These are phyloP conservation scores for Fabriciana adippe DNA, from an alignment of 2,888 invertebrate genomes.

Conservation along the genomic window DNA sequence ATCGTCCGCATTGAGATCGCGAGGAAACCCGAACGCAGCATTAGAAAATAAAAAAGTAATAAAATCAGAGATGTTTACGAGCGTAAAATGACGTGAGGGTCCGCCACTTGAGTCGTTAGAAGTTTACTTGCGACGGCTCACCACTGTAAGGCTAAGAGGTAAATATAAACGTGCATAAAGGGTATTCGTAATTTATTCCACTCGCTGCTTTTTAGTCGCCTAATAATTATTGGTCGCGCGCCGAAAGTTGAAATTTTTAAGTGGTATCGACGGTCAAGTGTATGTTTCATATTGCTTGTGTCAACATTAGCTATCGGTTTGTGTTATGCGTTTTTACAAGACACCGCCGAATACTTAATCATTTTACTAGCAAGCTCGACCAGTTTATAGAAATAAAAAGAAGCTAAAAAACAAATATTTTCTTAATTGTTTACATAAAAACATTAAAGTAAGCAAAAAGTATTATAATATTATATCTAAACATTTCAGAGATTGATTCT, in stretches of 20 bases:
- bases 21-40: conserved; percentile 76
- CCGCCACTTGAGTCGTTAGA: conserved; percentile 67
- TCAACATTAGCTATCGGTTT: conserved; percentile 62
- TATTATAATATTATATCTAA: no score
- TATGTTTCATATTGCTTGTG: conserved; percentile 71
- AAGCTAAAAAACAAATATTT: no score
- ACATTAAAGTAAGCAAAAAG: no score
- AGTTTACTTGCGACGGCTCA: conserved; percentile 57
- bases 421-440: no score
- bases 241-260: conserved; percentile 73
- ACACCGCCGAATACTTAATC: conserved; percentile 14
- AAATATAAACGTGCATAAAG: conserved; percentile 52
- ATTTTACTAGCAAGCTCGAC: not conserved
- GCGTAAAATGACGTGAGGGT: conserved; percentile 78
- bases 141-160: conserved; percentile 30
- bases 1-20: conserved; percentile 79
- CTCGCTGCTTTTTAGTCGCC: conserved; percentile 70
- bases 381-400: no score
- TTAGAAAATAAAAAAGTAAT: conserved; percentile 81
- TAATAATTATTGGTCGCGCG: conserved; percentile 75
- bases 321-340: conserved; percentile 36
- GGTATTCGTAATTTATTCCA: conserved; percentile 73
- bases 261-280: conserved; percentile 64
- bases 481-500: no score
- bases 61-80: conserved; percentile 80